A percentile compares a stretch with the other conserved stretches of the same genome.
Evolutionary conservation across 1,140 invertebrate species (phyloP).

Genomic region (Drosophila pseudoananassae): DNA sequence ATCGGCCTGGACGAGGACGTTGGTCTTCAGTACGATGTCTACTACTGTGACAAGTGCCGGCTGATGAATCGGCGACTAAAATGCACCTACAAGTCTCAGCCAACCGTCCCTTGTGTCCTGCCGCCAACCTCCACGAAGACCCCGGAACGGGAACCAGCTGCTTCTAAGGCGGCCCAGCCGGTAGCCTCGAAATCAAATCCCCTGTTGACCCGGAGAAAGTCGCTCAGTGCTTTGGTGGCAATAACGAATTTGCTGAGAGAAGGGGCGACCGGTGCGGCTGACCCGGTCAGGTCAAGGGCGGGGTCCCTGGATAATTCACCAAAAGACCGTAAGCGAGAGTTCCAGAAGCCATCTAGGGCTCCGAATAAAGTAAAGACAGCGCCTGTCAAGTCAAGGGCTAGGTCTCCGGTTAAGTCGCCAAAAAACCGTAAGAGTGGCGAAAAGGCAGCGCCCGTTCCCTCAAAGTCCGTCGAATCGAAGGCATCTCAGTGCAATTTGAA

Average conservation of each 20-base stretch:
- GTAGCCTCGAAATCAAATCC: not conserved
- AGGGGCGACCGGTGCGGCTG: not conserved
- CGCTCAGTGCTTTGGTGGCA: not conserved
- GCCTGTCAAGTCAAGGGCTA: too few species aligned
- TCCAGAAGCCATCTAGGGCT: not conserved
- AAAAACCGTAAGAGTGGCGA: not conserved
- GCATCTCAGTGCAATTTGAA: not conserved
- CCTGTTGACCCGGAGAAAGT: not conserved
- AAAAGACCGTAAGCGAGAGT: not conserved
- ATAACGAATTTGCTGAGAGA: not conserved
- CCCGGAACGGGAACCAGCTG: not conserved
- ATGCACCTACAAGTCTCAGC: not conserved
- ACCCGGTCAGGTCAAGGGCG: not conserved
- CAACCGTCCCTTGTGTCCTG: not conserved
- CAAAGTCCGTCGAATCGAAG: not conserved
- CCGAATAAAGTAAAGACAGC: not conserved
- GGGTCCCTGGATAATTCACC: too few species aligned
- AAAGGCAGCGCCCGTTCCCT: not conserved
- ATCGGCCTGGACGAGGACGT: not conserved
- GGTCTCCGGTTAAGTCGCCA: too few species aligned
- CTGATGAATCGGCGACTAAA: not conserved
- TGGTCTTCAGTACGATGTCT: constrained; percentile 1
- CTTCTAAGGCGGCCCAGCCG: not conserved
- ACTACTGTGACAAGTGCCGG: not conserved
- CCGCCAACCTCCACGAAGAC: not conserved